Percentiles rank a stretch among this genome's conserved stretches.
These are phyloP conservation scores for Megalonaias nervosa DNA, from an alignment of 1,140 invertebrate species.

Conservation along the genomic window DNA sequence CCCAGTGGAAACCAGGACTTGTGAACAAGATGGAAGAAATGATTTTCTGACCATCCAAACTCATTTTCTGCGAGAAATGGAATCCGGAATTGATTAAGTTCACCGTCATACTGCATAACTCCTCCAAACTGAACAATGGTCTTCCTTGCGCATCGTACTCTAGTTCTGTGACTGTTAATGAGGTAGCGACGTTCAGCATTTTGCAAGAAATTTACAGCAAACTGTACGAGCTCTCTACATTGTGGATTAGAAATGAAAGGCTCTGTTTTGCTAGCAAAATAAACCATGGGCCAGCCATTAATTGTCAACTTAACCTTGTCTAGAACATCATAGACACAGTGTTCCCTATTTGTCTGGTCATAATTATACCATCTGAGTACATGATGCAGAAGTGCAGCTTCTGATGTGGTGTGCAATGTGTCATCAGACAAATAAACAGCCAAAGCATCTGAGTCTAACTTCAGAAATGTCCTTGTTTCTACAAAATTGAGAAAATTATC, in stretches of 20 bases:
- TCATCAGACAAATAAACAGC: slow-evolving; percentile 45
- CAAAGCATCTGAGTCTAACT: slow-evolving; percentile 41
- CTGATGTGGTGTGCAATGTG: slow-evolving; percentile 39
- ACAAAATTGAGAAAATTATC: slow-evolving; percentile 48
- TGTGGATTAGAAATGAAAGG: slow-evolving; percentile 40
- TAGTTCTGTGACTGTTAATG: slow-evolving; percentile 32
- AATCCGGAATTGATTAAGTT: slow-evolving; percentile 26
- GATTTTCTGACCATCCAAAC: slow-evolving; percentile 35
- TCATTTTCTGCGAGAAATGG: slow-evolving; percentile 11
- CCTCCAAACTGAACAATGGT: slow-evolving; percentile 50
- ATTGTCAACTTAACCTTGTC: slow-evolving; percentile 42
- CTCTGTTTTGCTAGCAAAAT: slow-evolving; percentile 36
- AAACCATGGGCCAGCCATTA: slow-evolving; percentile 46
- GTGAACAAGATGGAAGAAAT: slow-evolving; percentile 45
- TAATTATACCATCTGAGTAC: slow-evolving; percentile 47
- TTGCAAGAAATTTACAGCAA: slow-evolving; percentile 37
- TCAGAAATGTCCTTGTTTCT: slow-evolving; percentile 46
- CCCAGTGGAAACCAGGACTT: slow-evolving; percentile 49
- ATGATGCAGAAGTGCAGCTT: slow-evolving; percentile 41
- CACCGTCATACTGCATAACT: slow-evolving; percentile 24
- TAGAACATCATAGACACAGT: slow-evolving; percentile 41
- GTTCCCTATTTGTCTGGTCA: slow-evolving; percentile 36
- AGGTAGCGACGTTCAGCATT: slow-evolving; percentile 37
- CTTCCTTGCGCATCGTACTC: slow-evolving; percentile 37
- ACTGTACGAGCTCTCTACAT: slow-evolving; percentile 43